Base-by-base conservation (phyloP, 2,797 vertebrate genomes). In the Lophius americanus region DNA sequence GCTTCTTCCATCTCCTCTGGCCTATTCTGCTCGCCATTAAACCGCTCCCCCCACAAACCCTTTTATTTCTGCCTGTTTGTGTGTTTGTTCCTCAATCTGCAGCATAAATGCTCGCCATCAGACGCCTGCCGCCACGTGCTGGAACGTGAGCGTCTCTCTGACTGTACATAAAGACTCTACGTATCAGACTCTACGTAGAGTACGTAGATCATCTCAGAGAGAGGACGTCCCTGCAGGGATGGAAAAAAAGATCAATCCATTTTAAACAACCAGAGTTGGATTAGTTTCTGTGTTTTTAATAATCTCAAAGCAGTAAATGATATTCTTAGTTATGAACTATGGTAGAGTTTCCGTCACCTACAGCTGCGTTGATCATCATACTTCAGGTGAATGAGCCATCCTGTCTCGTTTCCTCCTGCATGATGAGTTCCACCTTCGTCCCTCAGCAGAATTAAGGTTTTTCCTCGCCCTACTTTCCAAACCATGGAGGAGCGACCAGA, bases 1-100 rank as follows among this genome's bases (percentile, higher is more conserved):
- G 80, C 76, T 87, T 73, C 82, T 84, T 88, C 85, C 78, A 83
- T 90, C 88, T 89, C 78, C 71, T 85, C 74, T 78, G 85, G 78
- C 84, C 79, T 78, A 75, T 78, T 80, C 78, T 23, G 36, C 85
- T 84, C 66, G 4, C 78, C 75, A 80, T 85, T 81, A 80, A 42
- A 65, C 23, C 23, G 23, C 68, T 48, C 74, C 86, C 69, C 55
- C 63, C 69, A 63, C 76, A 75, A 81, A 82, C 48, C 61, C 54
- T 78, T 83, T 78, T 80, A 73, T 83, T 51, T 84, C 51, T 65
- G 41, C 43, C 9, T 51, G 12, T 43, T 43, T 53, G 49, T 57
- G 54, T 69, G 64, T 72, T 36, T 76, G 53, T n/a, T 33, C 14
- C 38, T 53, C 14, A 4, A 43, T 49, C 33, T 39, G 61, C 46